Evolutionary conservation across 2,888 invertebrate species (phyloP).

Genomic region (Melanargia galathea): DNA sequence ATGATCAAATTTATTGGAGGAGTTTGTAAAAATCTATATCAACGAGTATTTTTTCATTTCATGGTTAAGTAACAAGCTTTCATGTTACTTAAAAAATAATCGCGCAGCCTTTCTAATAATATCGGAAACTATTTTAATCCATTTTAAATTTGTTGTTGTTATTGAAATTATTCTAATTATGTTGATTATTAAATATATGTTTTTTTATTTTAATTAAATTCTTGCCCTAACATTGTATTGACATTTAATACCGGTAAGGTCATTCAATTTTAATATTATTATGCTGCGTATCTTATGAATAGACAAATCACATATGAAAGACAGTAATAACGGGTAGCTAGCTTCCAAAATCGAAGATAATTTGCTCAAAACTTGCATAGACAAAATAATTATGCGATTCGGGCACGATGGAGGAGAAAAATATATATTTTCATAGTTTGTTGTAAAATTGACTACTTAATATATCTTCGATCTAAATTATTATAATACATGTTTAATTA

Average conservation of each 20-base stretch:
- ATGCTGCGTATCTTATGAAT: constrained; percentile 56
- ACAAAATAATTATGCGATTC: constrained; percentile 39
- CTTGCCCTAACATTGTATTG: constrained; percentile 46
- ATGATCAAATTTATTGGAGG: too few relatives aligned
- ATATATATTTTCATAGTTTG: constrained; percentile 63
- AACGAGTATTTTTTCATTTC: too few relatives aligned
- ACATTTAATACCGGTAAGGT: constrained; percentile 23
- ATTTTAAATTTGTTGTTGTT: constrained; percentile 41
- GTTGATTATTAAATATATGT: constrained; percentile 53
- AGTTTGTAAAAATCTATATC: too few relatives aligned
- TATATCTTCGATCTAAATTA: constrained; percentile 51
- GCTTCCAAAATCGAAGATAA: constrained; percentile 46
- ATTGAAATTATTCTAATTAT: constrained; percentile 56
- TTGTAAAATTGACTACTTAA: constrained; percentile 49
- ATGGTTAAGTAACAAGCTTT: too few relatives aligned
- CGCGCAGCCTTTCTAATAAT: constrained; percentile 23
- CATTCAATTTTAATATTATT: constrained; percentile 25
- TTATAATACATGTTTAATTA: constrained; percentile 36
- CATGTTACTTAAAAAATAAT: not conserved
- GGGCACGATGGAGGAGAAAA: constrained; percentile 45
- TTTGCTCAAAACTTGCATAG: constrained; percentile 47
- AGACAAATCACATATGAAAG: constrained; percentile 42
- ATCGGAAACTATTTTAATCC: constrained; percentile 16
- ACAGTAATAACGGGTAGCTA: constrained; percentile 55
- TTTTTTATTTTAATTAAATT: constrained; percentile 42